Evolutionary conservation across 2,888 invertebrate species (phyloP).

Genomic region (Busseola fusca): DNA sequence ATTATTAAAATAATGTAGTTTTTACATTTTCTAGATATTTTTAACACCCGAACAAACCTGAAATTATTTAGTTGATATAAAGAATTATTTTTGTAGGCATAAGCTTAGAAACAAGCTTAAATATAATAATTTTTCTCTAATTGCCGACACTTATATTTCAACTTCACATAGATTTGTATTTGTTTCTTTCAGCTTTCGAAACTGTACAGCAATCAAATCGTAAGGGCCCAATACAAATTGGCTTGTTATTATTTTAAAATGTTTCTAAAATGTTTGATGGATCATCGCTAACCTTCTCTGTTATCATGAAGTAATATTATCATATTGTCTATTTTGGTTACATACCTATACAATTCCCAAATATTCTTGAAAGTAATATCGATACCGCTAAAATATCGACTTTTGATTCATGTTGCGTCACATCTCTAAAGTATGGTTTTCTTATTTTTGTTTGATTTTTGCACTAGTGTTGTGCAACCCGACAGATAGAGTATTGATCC

Average conservation of each 20-base stretch:
- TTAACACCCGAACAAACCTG: constrained; percentile 7
- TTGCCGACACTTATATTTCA: constrained; percentile 46
- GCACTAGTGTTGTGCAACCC: neutral
- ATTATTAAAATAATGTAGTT: neutral
- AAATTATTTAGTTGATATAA: neutral
- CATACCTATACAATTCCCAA: constrained; percentile 3
- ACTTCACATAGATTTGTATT: constrained; percentile 66
- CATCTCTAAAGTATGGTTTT: neutral
- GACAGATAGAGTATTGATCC: neutral
- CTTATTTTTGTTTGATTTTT: neutral
- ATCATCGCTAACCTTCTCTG: constrained; percentile 66
- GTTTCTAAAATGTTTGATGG: constrained; percentile 64
- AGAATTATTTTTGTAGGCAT: neutral
- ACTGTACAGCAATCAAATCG: constrained; percentile 87
- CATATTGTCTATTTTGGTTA: constrained; percentile 57
- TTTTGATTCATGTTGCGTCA: neutral
- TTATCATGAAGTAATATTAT: constrained; percentile 27
- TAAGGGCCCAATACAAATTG: constrained; percentile 78
- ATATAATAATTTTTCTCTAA: neutral
- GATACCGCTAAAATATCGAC: neutral
- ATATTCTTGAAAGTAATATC: neutral
- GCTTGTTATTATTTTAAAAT: constrained; percentile 62
- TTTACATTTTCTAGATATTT: constrained; percentile 2
- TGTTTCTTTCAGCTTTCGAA: constrained; percentile 87
- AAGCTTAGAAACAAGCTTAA: neutral